A percentile compares a stretch with the other conserved stretches of the same genome.
Conservation (phyloP, 2,888 invertebrate species). For the Nezara viridula region DNA sequence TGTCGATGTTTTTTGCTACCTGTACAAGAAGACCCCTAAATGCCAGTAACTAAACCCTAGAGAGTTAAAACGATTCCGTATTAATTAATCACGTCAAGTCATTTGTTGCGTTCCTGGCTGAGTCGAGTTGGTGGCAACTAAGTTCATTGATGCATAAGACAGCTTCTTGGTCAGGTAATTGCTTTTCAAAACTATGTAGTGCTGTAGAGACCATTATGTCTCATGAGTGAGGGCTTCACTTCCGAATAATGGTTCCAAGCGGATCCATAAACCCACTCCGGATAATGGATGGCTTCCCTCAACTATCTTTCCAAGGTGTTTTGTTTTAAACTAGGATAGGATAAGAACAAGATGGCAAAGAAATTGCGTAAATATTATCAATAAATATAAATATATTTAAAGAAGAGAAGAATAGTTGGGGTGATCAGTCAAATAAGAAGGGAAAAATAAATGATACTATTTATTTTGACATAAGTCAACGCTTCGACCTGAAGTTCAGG, state of each 20-base stretch:
- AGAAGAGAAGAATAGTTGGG: too few species aligned
- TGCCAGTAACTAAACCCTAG: background rate
- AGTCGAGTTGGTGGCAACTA: background rate
- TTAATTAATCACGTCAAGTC: constrained; percentile 39
- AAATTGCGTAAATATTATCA: too few species aligned
- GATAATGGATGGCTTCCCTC: background rate
- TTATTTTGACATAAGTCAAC: too few species aligned
- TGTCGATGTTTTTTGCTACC: background rate
- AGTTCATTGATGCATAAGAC: constrained; percentile 35
- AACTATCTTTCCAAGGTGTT: too few species aligned
- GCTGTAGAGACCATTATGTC: background rate
- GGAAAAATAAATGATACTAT: too few species aligned
- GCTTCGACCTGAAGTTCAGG: too few species aligned
- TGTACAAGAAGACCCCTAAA: background rate
- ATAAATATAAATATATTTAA: too few species aligned
- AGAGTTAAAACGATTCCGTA: background rate
- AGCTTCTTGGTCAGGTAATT: constrained; percentile 32
- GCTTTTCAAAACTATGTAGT: constrained; percentile 41
- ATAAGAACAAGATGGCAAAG: too few species aligned
- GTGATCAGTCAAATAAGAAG: too few species aligned
- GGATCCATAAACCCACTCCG: background rate
- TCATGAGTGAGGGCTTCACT: background rate
- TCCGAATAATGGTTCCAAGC: background rate
- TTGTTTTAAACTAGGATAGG: too few species aligned
- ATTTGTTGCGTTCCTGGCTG: constrained; percentile 17